Percentiles rank a stretch among this genome's conserved stretches.
These are phyloP conservation scores for Bathybates hornii DNA, from an alignment of 2,113 vertebrate species.

Conservation along the genomic window DNA sequence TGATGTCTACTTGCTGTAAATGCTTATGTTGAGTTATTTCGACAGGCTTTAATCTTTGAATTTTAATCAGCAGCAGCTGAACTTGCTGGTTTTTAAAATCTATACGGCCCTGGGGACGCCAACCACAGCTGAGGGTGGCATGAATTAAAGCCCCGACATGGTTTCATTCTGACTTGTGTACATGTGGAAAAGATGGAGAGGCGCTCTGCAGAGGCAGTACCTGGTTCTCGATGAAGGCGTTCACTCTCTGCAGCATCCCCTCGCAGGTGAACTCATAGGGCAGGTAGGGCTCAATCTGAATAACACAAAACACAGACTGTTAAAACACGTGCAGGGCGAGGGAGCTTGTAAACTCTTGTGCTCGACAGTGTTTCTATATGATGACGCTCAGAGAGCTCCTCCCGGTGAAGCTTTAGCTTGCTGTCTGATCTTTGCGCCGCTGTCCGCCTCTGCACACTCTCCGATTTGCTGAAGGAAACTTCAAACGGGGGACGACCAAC, in stretches of 20 bases:
- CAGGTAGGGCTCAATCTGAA: conserved; percentile 93
- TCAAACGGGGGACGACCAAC: conserved; percentile 7
- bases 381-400: neutral
- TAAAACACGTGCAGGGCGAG: neutral
- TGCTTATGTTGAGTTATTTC: neutral
- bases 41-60: neutral
- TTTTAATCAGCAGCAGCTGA: neutral
- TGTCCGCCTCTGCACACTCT: neutral
- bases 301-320: neutral
- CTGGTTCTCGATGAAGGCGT: conserved; percentile 95
- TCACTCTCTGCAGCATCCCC: conserved; percentile 96
- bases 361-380: neutral
- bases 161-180: neutral
- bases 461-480: neutral
- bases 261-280: conserved; percentile 98
- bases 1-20: neutral
- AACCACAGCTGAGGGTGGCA: neutral
- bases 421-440: neutral
- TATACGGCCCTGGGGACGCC: neutral
- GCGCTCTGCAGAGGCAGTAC: conserved; percentile 54
- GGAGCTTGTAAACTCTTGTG: neutral
- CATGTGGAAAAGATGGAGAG: neutral
- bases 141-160: neutral
- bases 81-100: neutral
- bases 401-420: neutral